Evolutionary conservation across 1,140 invertebrate species (phyloP).

Genomic region (Patella vulgata): DNA sequence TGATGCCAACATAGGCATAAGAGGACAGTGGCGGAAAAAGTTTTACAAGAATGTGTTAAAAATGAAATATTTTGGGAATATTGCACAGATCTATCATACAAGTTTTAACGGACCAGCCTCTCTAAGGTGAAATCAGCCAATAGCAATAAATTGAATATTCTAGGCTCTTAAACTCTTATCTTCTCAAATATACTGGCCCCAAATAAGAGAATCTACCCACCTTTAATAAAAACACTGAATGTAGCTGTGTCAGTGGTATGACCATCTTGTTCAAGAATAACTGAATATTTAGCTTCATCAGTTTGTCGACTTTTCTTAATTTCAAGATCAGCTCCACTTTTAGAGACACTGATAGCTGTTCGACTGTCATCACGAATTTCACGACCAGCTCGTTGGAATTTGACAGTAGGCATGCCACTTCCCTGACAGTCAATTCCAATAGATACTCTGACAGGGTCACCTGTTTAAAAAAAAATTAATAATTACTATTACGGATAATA

Average conservation of each 20-base stretch:
- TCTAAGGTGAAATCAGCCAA: too few relatives aligned
- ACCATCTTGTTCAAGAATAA: constrained; percentile 93
- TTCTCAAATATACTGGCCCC: too few relatives aligned
- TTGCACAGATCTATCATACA: too few relatives aligned
- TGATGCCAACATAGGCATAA: too few relatives aligned
- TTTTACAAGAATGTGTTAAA: too few relatives aligned
- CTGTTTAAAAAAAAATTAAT: constrained; percentile 40
- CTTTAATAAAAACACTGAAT: constrained; percentile 95
- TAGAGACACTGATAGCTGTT: constrained; percentile 77
- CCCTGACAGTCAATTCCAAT: constrained; percentile 47
- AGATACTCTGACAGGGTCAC: constrained; percentile 51
- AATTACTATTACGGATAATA: background rate
- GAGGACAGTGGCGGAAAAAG: too few relatives aligned
- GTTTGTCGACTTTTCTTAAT: constrained; percentile 95
- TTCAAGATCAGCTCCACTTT: constrained; percentile 89
- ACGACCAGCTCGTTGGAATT: constrained; percentile 49
- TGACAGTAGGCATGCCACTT: constrained; percentile 45
- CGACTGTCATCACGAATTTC: constrained; percentile 60
- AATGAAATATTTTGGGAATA: too few relatives aligned
- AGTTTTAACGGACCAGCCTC: too few relatives aligned
- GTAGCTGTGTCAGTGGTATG: constrained; percentile 81
- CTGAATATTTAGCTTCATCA: constrained; percentile 97
- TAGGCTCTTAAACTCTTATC: too few relatives aligned
- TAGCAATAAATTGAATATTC: too few relatives aligned
- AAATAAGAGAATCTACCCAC: too few relatives aligned